phyloP scores from a whole-genome alignment of 2,888 invertebrate genomes.

The Clepsis dumicolana region DNA sequence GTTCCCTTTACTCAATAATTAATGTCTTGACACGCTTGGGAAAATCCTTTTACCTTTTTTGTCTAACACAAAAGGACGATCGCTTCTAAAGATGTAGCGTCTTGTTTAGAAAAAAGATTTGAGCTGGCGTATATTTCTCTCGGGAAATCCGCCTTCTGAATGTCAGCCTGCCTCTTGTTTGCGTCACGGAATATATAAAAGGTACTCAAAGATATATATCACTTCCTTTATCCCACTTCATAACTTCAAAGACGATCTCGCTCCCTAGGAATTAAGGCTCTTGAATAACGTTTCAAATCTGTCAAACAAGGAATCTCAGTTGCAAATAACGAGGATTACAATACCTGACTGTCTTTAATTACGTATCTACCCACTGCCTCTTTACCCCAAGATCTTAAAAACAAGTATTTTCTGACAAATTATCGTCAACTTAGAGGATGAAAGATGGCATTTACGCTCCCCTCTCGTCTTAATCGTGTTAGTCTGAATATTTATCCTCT shows the following conservation, averaged over 20 bases:
- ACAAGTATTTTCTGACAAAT: conserved; percentile 52
- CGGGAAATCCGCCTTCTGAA: conserved; percentile 35
- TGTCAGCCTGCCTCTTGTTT: conserved; percentile 25
- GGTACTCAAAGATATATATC: conserved; percentile 13
- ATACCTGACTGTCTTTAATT: conserved; percentile 29
- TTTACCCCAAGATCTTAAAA: conserved; percentile 35
- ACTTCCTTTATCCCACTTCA: conserved; percentile 5
- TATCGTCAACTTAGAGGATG: conserved; percentile 51
- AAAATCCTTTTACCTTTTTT: conserved; percentile 33
- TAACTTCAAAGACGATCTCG: conserved; percentile 29
- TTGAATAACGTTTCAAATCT: conserved; percentile 17
- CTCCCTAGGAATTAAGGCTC: conserved; percentile 3
- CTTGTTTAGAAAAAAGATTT: conserved; percentile 39
- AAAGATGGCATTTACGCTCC: conserved; percentile 54
- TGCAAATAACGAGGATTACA: conserved; percentile 22
- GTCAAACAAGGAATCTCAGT: conserved; percentile 29
- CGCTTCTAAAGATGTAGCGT: conserved; percentile 19
- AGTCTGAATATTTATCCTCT: conserved; percentile 62
- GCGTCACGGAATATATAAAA: conserved; percentile 32
- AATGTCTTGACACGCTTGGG: conserved; percentile 28
- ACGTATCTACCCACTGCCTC: conserved; percentile 27
- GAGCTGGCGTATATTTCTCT: conserved; percentile 34
- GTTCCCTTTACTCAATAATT: conserved; percentile 25
- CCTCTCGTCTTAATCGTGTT: conserved; percentile 60
- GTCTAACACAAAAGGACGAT: conserved; percentile 4